Percentiles rank a stretch among this genome's conserved stretches.
Conservation (phyloP, 2,888 invertebrate species). For the Steinernema hermaphroditum region DNA sequence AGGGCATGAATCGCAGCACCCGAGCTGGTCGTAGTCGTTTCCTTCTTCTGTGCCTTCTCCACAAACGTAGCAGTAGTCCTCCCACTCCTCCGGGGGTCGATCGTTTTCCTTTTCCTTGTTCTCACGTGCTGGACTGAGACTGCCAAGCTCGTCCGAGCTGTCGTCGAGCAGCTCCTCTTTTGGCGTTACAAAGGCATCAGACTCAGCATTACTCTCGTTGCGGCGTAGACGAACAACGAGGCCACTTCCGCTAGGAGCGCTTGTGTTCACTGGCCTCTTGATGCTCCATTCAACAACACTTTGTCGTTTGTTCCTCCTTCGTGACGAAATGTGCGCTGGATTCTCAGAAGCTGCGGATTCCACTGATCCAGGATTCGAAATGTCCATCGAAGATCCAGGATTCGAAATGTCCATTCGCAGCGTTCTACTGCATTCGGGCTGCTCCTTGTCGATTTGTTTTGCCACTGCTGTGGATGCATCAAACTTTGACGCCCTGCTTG, state of each 20-base stretch:
- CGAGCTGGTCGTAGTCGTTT: conserved; percentile 42
- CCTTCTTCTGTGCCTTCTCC: conserved; percentile 46
- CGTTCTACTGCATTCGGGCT: neutral
- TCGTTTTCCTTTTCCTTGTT: conserved; percentile 25
- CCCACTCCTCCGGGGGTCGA: conserved; percentile 41
- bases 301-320: conserved; percentile 8
- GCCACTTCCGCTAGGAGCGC: neutral
- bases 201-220: neutral
- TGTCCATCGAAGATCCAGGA: conserved; percentile 19
- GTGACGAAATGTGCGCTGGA: neutral
- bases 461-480: too few relatives aligned
- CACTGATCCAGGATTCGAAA: conserved; percentile 17
- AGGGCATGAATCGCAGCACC: conserved; percentile 46
- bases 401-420: conserved; percentile 21
- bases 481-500: too few relatives aligned
- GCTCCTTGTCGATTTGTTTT: neutral
- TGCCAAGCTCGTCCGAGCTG: neutral
- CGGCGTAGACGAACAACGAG: conserved; percentile 7
- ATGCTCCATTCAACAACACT: conserved; percentile 22
- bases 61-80: conserved; percentile 49
- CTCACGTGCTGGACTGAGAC: neutral
- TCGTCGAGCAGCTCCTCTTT: too few relatives aligned
- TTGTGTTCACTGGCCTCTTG: neutral
- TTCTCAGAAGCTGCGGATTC: neutral
- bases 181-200: too few relatives aligned